phyloP scores from a whole-genome alignment of 2,113 vertebrate species.

The Dissostichus mawsoni region DNA sequence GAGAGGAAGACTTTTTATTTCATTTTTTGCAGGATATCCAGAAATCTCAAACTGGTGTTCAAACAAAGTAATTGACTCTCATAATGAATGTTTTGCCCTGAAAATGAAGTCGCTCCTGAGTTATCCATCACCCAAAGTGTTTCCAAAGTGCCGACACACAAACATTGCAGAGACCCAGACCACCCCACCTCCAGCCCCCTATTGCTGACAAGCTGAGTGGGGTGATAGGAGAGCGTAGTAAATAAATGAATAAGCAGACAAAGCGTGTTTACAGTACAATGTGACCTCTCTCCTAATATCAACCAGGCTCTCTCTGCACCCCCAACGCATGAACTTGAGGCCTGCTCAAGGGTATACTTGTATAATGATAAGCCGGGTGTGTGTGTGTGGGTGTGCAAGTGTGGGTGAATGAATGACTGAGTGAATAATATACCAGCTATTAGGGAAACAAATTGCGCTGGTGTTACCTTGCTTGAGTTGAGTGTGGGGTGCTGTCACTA shows the following conservation, averaged over 20 bases:
- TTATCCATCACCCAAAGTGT: constrained; percentile 56
- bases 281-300: constrained; percentile 83
- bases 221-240: constrained; percentile 75
- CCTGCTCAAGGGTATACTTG: constrained; percentile 81
- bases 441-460: constrained; percentile 81
- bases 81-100: constrained; percentile 47
- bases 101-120: constrained; percentile 37
- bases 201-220: constrained; percentile 77
- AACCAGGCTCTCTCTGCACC: constrained; percentile 68
- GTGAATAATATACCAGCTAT: constrained; percentile 83
- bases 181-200: constrained; percentile 42
- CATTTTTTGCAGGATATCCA: constrained; percentile 13
- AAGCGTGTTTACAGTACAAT: constrained; percentile 82
- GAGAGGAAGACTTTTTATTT: background rate
- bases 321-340: constrained; percentile 81
- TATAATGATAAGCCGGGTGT: constrained; percentile 76
- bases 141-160: constrained; percentile 49
- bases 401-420: constrained; percentile 70
- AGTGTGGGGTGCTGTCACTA: constrained; percentile 77
- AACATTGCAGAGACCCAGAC: constrained; percentile 55
- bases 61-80: constrained; percentile 48
- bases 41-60: constrained; percentile 41
- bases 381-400: constrained; percentile 27
- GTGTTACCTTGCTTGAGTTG: constrained; percentile 65
- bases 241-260: constrained; percentile 85